Evolutionary conservation across 1,140 invertebrate genomes (phyloP), one percentile per base, ranked within the genome.

Genomic region (Scaptomyza montana): DNA sequence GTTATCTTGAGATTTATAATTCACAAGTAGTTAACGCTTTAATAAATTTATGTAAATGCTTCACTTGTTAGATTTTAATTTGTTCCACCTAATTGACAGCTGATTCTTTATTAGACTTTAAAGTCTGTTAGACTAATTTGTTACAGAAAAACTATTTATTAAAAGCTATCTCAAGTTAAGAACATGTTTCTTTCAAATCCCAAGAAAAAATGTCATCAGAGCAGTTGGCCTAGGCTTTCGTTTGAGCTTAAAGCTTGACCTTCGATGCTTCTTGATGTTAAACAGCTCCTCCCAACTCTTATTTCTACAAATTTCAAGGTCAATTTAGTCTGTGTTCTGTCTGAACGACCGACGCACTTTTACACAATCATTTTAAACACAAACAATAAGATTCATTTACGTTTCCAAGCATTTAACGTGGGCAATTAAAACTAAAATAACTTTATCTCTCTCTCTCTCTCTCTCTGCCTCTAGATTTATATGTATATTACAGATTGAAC

Each of bases 401-500:
- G 53, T 28, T 72, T 67, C 55, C 49, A 66, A 60, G 63, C 46
- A 71, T 66, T 70, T 55, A 36, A 33, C 49, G 49, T 70, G 45
- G 60, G 74, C 73, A 85, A 85, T 81, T 86, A 57, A 75, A 62
- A 70, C 66, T 85, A 85, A 85, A 87, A 72, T 74, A 72, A 51
- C 59, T 87, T 76, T 63, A 70, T 63, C 36, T 41, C 4, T 50
- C 16, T 56, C 13, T 50, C 21, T 60, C 39, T 54, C 53, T 46
- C 46, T 81, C 28, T 76, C 30, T 59, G n/a, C n/a, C n/a, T n/a
- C n/a, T 57, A 45, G n/a, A 46, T 64, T 39, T 77, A 45, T 69
- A 63, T 5, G 5, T 70, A 59, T 78, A 89, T 89, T 89, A 84
- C 84, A 89, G 85, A 89, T 89, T 84, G 82, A 84, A 70, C 70